Evolutionary conservation across 2,797 vertebrate genomes (phyloP).

Genomic region (Trachops cirrhosus): DNA sequence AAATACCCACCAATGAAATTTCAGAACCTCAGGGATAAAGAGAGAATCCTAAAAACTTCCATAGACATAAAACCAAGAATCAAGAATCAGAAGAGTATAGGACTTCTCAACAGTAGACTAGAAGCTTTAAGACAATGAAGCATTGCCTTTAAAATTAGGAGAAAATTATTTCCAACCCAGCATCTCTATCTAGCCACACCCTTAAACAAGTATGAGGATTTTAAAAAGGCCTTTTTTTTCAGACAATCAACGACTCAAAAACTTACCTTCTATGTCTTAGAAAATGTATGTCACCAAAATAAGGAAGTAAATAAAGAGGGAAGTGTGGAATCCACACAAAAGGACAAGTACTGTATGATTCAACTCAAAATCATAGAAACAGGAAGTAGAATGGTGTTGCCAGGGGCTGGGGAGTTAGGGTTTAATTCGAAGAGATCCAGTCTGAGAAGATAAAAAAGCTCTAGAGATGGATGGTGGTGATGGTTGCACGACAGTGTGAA

Average conservation of each 20-base stretch:
- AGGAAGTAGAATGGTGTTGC: too few relatives aligned
- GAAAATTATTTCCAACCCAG: neutral
- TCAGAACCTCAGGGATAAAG: neutral
- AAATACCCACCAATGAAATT: neutral
- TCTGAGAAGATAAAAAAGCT: too few relatives aligned
- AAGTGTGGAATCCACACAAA: neutral
- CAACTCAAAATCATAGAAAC: too few relatives aligned
- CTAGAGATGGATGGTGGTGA: too few relatives aligned
- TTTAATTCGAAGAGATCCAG: too few relatives aligned
- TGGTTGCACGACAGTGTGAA: too few relatives aligned
- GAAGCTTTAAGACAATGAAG: too few relatives aligned
- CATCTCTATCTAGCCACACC: neutral
- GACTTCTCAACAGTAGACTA: too few relatives aligned
- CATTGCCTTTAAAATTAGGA: neutral
- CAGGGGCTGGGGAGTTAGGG: too few relatives aligned
- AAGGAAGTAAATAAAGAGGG: neutral
- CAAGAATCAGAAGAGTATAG: neutral
- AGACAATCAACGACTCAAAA: neutral
- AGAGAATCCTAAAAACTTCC: neutral
- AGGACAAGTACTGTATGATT: too few relatives aligned
- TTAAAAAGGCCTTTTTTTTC: neutral
- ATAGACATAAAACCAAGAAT: neutral
- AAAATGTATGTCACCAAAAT: neutral
- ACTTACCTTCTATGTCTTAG: neutral
- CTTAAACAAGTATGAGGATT: neutral